Conservation (phyloP, 2,113 vertebrate species). For the Strix aluco region DNA sequence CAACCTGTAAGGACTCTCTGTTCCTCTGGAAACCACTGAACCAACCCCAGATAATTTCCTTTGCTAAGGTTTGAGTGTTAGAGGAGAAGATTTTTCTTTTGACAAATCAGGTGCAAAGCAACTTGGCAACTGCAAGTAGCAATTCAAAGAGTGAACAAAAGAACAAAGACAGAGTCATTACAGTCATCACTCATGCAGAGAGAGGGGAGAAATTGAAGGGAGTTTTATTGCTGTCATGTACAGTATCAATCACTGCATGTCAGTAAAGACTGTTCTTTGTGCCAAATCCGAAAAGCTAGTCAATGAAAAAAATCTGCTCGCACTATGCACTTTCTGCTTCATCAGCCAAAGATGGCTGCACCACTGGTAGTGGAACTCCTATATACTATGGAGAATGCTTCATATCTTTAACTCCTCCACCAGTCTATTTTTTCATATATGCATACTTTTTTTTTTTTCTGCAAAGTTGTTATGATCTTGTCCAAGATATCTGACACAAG, state of each 20-base stretch:
- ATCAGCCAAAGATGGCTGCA: background rate
- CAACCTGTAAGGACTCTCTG: background rate
- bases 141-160: background rate
- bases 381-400: background rate
- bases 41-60: background rate
- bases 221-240: background rate
- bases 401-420: background rate
- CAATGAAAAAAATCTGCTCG: slow-evolving; percentile 19
- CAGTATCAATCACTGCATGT: background rate
- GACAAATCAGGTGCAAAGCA: slow-evolving; percentile 18
- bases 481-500: background rate
- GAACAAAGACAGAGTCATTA: background rate
- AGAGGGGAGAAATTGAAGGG: background rate
- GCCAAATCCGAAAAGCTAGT: background rate
- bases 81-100: background rate
- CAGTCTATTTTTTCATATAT: background rate
- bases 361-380: background rate
- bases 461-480: background rate
- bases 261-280: background rate
- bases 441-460: background rate
- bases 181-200: background rate
- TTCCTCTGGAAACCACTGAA: background rate
- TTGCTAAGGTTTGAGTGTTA: background rate
- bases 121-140: background rate
- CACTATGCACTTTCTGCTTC: background rate